A percentile compares a stretch with the other conserved stretches of the same genome.
Evolutionary conservation across 2,797 vertebrate species (phyloP).

Genomic region (Falco columbarius): DNA sequence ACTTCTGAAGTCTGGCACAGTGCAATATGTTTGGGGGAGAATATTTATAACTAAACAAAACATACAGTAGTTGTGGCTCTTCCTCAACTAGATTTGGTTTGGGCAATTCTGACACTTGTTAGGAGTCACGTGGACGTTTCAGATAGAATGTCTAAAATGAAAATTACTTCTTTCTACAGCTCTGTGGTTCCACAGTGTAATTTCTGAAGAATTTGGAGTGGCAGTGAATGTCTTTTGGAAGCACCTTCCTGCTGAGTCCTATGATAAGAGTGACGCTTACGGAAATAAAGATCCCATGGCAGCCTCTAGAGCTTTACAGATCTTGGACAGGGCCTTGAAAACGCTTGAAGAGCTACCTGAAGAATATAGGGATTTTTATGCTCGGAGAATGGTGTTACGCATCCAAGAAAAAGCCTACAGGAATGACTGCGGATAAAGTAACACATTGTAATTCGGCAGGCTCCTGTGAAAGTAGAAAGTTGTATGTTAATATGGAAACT

Average conservation of each 20-base stretch:
- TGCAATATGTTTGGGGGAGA: not conserved
- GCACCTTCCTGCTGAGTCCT: slow-evolving; percentile 86
- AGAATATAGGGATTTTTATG: slow-evolving; percentile 94
- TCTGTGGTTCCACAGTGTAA: slow-evolving; percentile 95
- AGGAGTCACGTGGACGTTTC: slow-evolving; percentile 25
- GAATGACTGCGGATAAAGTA: slow-evolving; percentile 69
- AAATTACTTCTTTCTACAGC: slow-evolving; percentile 77
- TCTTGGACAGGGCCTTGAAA: slow-evolving; percentile 87
- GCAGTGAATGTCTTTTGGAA: slow-evolving; percentile 96
- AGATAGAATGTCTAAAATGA: slow-evolving; percentile 50
- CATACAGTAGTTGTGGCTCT: slow-evolving; percentile 21
- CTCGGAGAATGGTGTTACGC: slow-evolving; percentile 89
- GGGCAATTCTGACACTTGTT: slow-evolving; percentile 34
- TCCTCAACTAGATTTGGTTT: slow-evolving; percentile 39
- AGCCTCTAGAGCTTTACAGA: slow-evolving; percentile 83
- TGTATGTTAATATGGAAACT: not conserved
- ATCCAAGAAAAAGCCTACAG: slow-evolving; percentile 85
- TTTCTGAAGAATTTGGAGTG: slow-evolving; percentile 91
- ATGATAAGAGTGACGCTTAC: slow-evolving; percentile 92
- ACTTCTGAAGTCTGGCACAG: not conserved
- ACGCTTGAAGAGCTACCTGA: slow-evolving; percentile 88
- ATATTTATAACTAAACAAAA: not conserved
- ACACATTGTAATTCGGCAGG: not conserved
- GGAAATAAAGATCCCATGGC: slow-evolving; percentile 93
- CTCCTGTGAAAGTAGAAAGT: not conserved